Evolutionary conservation across 2,888 invertebrate genomes (phyloP).

Genomic region (Nesidiocoris tenuis): DNA sequence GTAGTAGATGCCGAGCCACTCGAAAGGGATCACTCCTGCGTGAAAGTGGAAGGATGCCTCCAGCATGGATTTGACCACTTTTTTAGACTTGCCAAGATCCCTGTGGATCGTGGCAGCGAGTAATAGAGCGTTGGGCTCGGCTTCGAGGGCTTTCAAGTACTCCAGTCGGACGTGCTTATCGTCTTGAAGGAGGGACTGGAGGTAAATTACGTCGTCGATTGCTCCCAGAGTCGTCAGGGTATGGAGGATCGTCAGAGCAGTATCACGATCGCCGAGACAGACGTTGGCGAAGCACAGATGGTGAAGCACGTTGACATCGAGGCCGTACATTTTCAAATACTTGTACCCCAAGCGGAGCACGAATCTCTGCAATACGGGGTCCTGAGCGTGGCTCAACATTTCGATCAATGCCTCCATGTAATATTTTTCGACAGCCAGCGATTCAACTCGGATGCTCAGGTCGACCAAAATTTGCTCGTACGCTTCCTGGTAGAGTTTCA

Average conservation of each 20-base stretch:
- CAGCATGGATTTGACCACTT: constrained; percentile 17
- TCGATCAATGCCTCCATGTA: constrained; percentile 31
- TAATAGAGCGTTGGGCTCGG: constrained; percentile 4
- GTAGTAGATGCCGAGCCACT: constrained; percentile 33
- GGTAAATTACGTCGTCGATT: constrained; percentile 24
- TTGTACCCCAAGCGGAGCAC: constrained; percentile 26
- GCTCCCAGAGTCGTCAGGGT: constrained; percentile 18
- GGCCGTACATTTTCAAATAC: constrained; percentile 28
- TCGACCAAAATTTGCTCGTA: constrained; percentile 34
- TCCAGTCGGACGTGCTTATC: constrained; percentile 14
- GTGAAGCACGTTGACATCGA: constrained; percentile 23
- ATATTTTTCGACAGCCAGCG: background rate
- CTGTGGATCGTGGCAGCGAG: constrained; percentile 15
- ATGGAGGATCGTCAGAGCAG: constrained; percentile 3
- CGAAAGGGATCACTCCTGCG: constrained; percentile 20
- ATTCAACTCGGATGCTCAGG: background rate
- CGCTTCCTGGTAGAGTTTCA: constrained; percentile 35
- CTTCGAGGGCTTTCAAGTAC: constrained; percentile 18
- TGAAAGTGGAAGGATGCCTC: constrained; percentile 34
- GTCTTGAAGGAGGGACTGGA: constrained; percentile 9
- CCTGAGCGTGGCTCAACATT: constrained; percentile 18
- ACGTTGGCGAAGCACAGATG: constrained; percentile 11
- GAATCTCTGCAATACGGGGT: constrained; percentile 15
- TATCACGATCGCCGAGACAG: constrained; percentile 10
- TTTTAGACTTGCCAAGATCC: constrained; percentile 21